phyloP scores from a whole-genome alignment of 1,140 invertebrate genomes.

The Pantala flavescens region DNA sequence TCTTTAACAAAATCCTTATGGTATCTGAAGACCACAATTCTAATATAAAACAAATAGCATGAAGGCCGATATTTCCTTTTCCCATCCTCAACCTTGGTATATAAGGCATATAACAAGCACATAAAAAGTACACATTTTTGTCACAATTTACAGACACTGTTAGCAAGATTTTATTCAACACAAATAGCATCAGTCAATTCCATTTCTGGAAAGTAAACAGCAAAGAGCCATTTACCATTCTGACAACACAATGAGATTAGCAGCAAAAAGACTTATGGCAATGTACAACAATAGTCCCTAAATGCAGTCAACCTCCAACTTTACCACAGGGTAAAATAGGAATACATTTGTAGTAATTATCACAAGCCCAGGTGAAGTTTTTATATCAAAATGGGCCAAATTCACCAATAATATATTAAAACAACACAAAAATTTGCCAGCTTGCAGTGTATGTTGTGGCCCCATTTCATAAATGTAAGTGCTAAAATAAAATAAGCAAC shows the following conservation, averaged over 20 bases:
- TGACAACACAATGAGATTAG: constrained; percentile 6
- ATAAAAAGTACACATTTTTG: constrained; percentile 2
- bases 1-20: not conserved
- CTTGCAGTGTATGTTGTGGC: not conserved
- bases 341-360: constrained; percentile 11
- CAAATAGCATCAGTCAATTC: constrained; percentile 9
- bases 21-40: not conserved
- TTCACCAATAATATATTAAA: constrained; percentile 6
- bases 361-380: constrained; percentile 7
- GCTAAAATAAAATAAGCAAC: constrained; percentile 10
- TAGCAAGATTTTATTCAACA: not conserved
- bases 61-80: not conserved
- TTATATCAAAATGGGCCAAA: constrained; percentile 10
- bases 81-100: not conserved
- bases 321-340: constrained; percentile 9
- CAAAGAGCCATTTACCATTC: constrained; percentile 1
- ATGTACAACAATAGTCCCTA: constrained; percentile 9
- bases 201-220: not conserved
- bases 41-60: constrained; percentile 1
- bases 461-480: not conserved
- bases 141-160: constrained; percentile 8
- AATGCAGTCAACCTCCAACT: constrained; percentile 8
- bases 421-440: constrained; percentile 1
- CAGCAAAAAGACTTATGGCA: constrained; percentile 5
- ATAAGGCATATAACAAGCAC: constrained; percentile 2